A percentile compares a stretch with the other conserved stretches of the same genome.
phyloP scores from a whole-genome alignment of 2,113 vertebrate species.

The Otolemur garnettii region DNA sequence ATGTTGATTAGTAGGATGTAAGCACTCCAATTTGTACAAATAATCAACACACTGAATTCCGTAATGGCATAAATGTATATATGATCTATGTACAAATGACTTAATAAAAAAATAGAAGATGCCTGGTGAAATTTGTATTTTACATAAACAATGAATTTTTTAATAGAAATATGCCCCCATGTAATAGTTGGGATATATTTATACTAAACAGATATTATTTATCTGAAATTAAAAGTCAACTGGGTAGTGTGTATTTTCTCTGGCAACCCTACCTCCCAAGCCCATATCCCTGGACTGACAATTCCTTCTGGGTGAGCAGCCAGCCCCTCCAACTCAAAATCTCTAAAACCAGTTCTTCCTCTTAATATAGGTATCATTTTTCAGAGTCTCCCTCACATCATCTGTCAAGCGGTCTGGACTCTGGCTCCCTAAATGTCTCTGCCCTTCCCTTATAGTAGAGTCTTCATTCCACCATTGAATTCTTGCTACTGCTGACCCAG shows the following conservation, averaged over 20 bases:
- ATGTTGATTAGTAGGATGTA: too few species aligned
- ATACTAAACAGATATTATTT: neutral
- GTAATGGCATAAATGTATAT: too few species aligned
- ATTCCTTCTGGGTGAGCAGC: neutral
- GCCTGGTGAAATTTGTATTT: neutral
- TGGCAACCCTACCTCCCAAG: neutral
- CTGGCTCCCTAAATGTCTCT: neutral
- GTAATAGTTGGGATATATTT: neutral
- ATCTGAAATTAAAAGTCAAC: slow-evolving; percentile 1
- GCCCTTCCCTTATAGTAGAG: neutral
- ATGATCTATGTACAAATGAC: too few species aligned
- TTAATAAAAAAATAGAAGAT: neutral
- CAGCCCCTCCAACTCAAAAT: neutral
- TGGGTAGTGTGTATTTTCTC: neutral
- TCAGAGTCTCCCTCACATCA: neutral
- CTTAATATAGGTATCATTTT: neutral
- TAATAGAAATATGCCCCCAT: neutral
- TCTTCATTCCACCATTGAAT: too few species aligned
- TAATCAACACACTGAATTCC: too few species aligned
- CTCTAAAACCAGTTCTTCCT: neutral
- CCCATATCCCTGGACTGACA: neutral
- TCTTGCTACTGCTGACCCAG: neutral
- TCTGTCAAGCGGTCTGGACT: neutral
- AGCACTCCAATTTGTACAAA: too few species aligned
- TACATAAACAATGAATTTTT: neutral